Conservation (phyloP, 2,888 invertebrate genomes). For the Lottia scabra region DNA sequence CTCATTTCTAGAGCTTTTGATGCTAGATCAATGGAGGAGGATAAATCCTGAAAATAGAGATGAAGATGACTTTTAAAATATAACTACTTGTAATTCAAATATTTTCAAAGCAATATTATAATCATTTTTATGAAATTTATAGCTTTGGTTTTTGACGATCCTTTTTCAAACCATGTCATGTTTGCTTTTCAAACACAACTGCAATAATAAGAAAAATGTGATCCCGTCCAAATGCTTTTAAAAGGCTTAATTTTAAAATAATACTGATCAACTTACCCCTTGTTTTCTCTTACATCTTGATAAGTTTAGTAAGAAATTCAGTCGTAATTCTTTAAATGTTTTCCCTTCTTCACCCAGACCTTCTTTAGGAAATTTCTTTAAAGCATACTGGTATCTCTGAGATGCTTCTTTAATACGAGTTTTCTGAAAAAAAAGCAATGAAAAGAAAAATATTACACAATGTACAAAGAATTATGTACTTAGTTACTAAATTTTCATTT, state of each 20-base stretch:
- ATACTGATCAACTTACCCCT: conserved; percentile 78
- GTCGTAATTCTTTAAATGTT: conserved; percentile 85
- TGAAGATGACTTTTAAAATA: too few species aligned
- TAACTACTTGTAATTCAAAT: too few species aligned
- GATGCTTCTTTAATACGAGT: conserved; percentile 92
- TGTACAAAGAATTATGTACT: too few species aligned
- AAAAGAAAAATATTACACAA: neutral
- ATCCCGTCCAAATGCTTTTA: too few species aligned
- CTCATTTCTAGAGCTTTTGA: conserved; percentile 86
- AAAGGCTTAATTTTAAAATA: neutral
- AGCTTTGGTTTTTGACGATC: too few species aligned
- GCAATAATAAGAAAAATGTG: too few species aligned
- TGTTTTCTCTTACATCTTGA: conserved; percentile 94
- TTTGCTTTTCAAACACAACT: too few species aligned
- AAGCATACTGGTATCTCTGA: conserved; percentile 92
- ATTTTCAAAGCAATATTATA: too few species aligned
- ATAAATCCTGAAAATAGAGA: conserved; percentile 65
- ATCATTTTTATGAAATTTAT: too few species aligned
- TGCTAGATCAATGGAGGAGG: conserved; percentile 84
- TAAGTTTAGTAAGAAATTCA: conserved; percentile 89
- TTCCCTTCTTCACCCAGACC: conserved; percentile 73
- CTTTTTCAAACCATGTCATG: too few species aligned
- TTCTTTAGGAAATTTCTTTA: conserved; percentile 85
- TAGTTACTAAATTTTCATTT: too few species aligned
- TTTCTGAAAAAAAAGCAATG: conserved; percentile 72